Percentiles rank a stretch among this genome's conserved stretches.
These are phyloP conservation scores for Caranx ignobilis DNA, from an alignment of 2,113 vertebrate species.

Conservation along the genomic window DNA sequence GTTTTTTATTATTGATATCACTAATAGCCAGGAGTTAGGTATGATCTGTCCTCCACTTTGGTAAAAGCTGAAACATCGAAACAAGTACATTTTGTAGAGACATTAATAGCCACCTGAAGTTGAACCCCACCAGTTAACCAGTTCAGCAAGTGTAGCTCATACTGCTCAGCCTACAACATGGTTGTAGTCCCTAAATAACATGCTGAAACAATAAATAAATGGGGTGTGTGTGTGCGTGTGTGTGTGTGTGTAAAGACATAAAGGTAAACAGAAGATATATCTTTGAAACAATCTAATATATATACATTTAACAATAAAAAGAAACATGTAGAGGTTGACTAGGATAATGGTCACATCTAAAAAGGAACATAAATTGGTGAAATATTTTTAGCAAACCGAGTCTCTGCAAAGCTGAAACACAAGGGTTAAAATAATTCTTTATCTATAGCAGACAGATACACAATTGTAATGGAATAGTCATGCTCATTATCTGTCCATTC, in stretches of 20 bases:
- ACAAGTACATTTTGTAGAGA: not conserved
- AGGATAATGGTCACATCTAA: not conserved
- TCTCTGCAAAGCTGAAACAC: constrained; percentile 17
- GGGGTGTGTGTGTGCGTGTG: not conserved
- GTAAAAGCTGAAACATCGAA: not conserved
- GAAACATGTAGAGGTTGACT: not conserved
- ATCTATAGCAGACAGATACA: constrained; percentile 48
- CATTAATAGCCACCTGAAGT: not conserved
- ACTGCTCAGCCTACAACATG: not conserved
- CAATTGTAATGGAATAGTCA: constrained; percentile 47
- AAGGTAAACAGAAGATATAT: too few species aligned
- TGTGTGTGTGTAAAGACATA: too few species aligned
- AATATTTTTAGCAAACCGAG: constrained; percentile 20
- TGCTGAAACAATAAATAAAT: not conserved
- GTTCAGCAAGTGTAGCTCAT: not conserved
- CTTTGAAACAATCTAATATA: too few species aligned
- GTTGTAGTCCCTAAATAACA: not conserved
- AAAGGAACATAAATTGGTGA: not conserved
- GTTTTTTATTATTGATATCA: constrained; percentile 9
- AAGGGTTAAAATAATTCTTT: constrained; percentile 30
- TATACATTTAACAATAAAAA: too few species aligned
- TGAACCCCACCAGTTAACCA: not conserved
- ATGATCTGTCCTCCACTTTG: not conserved
- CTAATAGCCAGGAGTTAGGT: not conserved
- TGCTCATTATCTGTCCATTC: constrained; percentile 57